Evolutionary conservation across 1,140 invertebrate genomes (phyloP).

Genomic region (Euglossa dilemma): DNA sequence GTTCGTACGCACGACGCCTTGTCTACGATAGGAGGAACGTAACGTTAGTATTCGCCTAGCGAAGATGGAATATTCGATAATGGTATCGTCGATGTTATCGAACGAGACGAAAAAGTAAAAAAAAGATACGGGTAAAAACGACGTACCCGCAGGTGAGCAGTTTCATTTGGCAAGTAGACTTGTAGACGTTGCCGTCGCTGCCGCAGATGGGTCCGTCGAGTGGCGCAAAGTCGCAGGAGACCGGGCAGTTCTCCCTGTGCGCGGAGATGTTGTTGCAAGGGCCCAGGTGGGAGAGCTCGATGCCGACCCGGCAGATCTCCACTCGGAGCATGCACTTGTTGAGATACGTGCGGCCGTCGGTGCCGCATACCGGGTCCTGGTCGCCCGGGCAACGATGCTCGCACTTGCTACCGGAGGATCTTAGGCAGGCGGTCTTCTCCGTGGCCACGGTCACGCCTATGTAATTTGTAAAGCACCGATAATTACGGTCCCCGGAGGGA

Average conservation of each 20-base stretch:
- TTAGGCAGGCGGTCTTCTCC: conserved; percentile 86
- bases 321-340: conserved; percentile 95
- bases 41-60: not conserved
- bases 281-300: conserved; percentile 90
- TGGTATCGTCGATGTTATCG: too few relatives aligned
- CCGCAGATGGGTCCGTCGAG: conserved; percentile 95
- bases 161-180: conserved; percentile 96
- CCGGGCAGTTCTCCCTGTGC: conserved; percentile 93
- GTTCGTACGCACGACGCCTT: conserved; percentile 91
- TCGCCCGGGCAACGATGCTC: conserved; percentile 90
- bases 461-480: conserved; percentile 22
- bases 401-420: conserved; percentile 89
- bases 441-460: conserved; percentile 84
- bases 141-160: conserved; percentile 92
- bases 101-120: too few relatives aligned
- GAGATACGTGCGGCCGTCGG: conserved; percentile 93
- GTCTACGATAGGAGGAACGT: conserved; percentile 82
- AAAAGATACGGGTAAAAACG: too few relatives aligned
- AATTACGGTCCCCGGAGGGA: not conserved
- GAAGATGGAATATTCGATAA: conserved; percentile 22
- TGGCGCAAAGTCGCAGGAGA: conserved; percentile 91
- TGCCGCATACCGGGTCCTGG: conserved; percentile 94
- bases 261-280: conserved; percentile 94
- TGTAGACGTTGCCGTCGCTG: conserved; percentile 96
- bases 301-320: conserved; percentile 89